These are phyloP conservation scores for Sarcophaga peregrina DNA, from an alignment of 1,140 invertebrate species.

Conservation along the genomic window DNA sequence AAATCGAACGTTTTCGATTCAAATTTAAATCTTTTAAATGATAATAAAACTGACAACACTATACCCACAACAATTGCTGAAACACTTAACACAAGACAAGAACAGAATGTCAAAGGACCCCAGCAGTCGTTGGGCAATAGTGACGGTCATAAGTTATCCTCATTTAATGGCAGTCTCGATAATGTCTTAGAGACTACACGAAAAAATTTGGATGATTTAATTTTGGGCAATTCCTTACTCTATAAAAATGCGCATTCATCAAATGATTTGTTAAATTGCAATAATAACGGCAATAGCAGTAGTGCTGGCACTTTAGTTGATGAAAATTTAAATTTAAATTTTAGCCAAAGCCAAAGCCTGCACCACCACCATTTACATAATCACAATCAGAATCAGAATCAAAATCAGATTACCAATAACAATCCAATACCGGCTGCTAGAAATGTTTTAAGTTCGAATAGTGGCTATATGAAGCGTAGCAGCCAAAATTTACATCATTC, in stretches of 20 bases:
- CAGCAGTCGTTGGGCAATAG: background rate
- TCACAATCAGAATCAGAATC: background rate
- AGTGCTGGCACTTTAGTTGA: conserved; percentile 59
- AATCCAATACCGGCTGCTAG: conserved; percentile 49
- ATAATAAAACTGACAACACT: conserved; percentile 38
- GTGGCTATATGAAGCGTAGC: conserved; percentile 21
- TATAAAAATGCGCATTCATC: conserved; percentile 3
- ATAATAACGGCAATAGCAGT: conserved; percentile 51
- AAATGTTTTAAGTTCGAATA: conserved; percentile 49
- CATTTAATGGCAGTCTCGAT: conserved; percentile 32
- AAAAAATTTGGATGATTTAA: conserved; percentile 34
- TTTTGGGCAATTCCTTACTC: conserved; percentile 29
- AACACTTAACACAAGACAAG: background rate
- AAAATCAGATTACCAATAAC: background rate
- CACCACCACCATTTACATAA: background rate
- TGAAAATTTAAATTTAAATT: conserved; percentile 42
- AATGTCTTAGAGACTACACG: conserved; percentile 18
- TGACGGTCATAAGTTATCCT: conserved; percentile 20
- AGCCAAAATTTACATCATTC: conserved; percentile 21
- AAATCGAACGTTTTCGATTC: conserved; percentile 61
- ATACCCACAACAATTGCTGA: background rate
- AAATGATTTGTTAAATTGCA: conserved; percentile 53
- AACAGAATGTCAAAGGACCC: conserved; percentile 35
- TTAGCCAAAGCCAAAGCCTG: background rate
- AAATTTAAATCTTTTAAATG: conserved; percentile 59